Evolutionary conservation across 2,888 invertebrate species (phyloP), one percentile per base, ranked within the genome.

Genomic region (Thymelicus sylvestris): DNA sequence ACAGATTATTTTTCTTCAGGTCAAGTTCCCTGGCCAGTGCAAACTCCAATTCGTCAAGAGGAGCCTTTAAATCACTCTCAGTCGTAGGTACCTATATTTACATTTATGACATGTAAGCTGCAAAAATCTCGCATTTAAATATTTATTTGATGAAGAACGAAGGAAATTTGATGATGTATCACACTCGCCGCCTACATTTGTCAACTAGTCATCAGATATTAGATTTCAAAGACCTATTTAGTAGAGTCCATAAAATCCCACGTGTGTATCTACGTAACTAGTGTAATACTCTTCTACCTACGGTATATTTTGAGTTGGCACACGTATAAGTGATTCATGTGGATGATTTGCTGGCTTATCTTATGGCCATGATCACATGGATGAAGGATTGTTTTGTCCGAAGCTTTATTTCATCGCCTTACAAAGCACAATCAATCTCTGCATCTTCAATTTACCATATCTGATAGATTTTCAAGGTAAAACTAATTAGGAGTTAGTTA

Each of bases 301-400:
- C 7, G 13, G 55, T 38, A 38, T 76, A 73, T 76, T 74, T 64
- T 74, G 74, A 71, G 65, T 77, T 77, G 74, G 74, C 76, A 72
- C 75, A 76, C 75, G 74, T 75, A 71, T 72, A 57, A 44, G 41
- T 76, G 75, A 76, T 55, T 76, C 76, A 76, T 61, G 61, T 2
- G 6, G 64, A 65, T 69, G 63, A 64, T 69, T 64, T 50, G 59
- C 48, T 50, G 63, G 69, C 59, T 50, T 69, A 69, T 69, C 64
- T 69, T 64, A 59, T 13, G 69, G 57, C 63, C 68, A 57, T 68
- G 68, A 48, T 57, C 57, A 44, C 31, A 44, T 52, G 59, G 50
- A 61, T 19, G 57, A 47, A 66, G 47, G 66, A 47, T 66, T 66
- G 57, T 66, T 57, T 59, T 47, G 44, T 59, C 31, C 15, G 31